phyloP scores from a whole-genome alignment of 1,140 invertebrate species.

The Mizuhopecten yessoensis region DNA sequence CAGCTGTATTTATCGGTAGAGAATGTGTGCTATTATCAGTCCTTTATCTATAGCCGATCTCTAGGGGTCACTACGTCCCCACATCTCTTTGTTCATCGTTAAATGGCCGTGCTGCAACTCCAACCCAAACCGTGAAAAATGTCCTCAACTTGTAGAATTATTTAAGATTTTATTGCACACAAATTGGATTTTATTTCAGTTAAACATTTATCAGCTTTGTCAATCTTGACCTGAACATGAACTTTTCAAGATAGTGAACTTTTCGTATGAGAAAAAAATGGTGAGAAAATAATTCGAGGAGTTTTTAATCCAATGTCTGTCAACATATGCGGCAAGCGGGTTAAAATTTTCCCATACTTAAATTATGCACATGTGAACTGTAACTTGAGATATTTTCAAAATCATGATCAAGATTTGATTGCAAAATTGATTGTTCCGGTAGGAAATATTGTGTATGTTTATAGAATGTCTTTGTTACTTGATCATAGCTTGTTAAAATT shows the following conservation, averaged over 20 bases:
- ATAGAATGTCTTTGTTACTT: not conserved
- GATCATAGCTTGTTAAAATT: not conserved
- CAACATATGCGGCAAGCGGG: not conserved
- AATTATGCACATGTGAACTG: constrained; percentile 32
- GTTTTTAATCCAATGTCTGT: constrained; percentile 25
- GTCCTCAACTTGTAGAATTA: not conserved
- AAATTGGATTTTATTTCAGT: constrained; percentile 30
- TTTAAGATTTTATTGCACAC: constrained; percentile 27
- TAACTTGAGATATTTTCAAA: not conserved
- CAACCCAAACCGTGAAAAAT: constrained; percentile 5
- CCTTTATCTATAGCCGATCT: not conserved
- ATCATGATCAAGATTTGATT: not conserved
- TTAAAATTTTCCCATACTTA: not conserved
- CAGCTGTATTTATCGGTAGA: not conserved
- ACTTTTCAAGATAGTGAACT: constrained; percentile 20
- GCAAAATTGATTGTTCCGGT: not conserved
- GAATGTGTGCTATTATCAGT: not conserved
- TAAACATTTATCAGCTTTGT: not conserved
- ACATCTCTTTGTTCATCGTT: not conserved
- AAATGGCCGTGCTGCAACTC: not conserved
- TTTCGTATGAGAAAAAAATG: constrained; percentile 9
- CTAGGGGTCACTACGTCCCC: not conserved
- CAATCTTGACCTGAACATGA: not conserved
- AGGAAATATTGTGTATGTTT: not conserved
- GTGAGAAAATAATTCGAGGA: constrained; percentile 4